These are phyloP conservation scores for Zaprionus camerounensis DNA, from an alignment of 1,140 invertebrate species.

Conservation along the genomic window DNA sequence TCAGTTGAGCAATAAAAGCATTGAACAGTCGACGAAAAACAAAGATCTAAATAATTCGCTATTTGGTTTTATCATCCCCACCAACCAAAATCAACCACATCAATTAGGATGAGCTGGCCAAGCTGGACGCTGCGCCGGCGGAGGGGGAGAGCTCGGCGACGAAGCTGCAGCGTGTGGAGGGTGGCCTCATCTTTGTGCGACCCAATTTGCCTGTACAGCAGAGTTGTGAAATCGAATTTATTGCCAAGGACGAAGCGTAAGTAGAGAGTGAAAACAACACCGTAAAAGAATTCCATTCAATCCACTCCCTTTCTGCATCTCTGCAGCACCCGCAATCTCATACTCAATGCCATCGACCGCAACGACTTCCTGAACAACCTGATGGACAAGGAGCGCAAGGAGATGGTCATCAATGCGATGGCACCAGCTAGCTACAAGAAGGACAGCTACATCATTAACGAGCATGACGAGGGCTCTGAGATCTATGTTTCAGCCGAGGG, in stretches of 20 bases:
- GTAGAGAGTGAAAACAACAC: conserved; percentile 40
- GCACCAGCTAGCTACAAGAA: conserved; percentile 90
- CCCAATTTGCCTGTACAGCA: conserved; percentile 75
- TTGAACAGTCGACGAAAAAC: conserved; percentile 14
- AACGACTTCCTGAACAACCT: conserved; percentile 98
- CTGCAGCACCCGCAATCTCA: conserved; percentile 85
- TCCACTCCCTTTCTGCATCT: neutral
- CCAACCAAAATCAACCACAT: conserved; percentile 24
- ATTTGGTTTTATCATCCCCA: conserved; percentile 10
- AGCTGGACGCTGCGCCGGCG: conserved; percentile 37
- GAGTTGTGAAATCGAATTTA: conserved; percentile 76
- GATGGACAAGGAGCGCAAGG: conserved; percentile 91
- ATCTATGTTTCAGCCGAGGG: conserved; percentile 93
- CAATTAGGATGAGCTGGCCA: conserved; percentile 60
- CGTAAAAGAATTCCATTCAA: conserved; percentile 26
- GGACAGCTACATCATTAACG: conserved; percentile 92
- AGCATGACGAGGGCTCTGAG: conserved; percentile 93
- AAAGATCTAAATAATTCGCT: conserved; percentile 45
- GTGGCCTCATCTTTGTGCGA: conserved; percentile 76
- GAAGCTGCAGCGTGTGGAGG: conserved; percentile 72
- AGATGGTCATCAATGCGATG: conserved; percentile 96
- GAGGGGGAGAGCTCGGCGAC: conserved; percentile 32
- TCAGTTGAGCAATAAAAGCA: conserved; percentile 21
- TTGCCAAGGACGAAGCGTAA: conserved; percentile 83
- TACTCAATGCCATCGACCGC: conserved; percentile 88